Percentiles rank a stretch among this genome's conserved stretches.
Evolutionary conservation across 1,140 invertebrate genomes (phyloP).

Genomic region (Macrostomum lignano): DNA sequence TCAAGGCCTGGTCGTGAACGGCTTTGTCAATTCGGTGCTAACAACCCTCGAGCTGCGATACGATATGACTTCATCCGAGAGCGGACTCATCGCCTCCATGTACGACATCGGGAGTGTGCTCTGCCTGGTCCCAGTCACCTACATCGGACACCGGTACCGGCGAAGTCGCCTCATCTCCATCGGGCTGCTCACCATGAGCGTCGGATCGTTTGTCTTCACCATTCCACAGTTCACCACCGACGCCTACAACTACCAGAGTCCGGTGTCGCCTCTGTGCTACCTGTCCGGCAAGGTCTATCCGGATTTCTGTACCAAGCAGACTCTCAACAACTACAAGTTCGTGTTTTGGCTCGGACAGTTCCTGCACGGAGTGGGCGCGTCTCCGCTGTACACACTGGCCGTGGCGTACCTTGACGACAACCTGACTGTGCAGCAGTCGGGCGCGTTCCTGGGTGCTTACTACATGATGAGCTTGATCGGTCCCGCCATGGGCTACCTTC

Average conservation of each 20-base stretch:
- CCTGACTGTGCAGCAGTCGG: conserved; percentile 12
- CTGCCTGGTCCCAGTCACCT: conserved; percentile 51
- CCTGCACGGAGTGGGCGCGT: conserved; percentile 56
- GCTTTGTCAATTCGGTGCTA: conserved; percentile 57
- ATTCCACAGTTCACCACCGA: conserved; percentile 55
- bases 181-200: conserved; percentile 48
- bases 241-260: too few relatives aligned
- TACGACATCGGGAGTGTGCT: conserved; percentile 53
- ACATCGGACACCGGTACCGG: conserved; percentile 50
- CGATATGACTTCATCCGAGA: conserved; percentile 41
- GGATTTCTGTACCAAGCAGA: too few relatives aligned
- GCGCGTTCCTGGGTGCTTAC: conserved; percentile 41
- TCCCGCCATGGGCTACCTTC: conserved; percentile 57
- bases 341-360: conserved; percentile 59
- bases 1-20: conserved; percentile 59
- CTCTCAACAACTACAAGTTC: conserved; percentile 29
- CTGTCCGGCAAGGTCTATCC: too few relatives aligned
- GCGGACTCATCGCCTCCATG: conserved; percentile 46
- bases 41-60: conserved; percentile 58
- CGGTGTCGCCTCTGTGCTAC: too few relatives aligned
- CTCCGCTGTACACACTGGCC: conserved; percentile 35
- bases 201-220: conserved; percentile 57
- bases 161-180: conserved; percentile 39
- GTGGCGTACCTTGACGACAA: conserved; percentile 21
- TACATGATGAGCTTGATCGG: conserved; percentile 74